These are phyloP conservation scores for Cephalopterus ornatus DNA, from an alignment of 2,113 vertebrate species.

Conservation along the genomic window DNA sequence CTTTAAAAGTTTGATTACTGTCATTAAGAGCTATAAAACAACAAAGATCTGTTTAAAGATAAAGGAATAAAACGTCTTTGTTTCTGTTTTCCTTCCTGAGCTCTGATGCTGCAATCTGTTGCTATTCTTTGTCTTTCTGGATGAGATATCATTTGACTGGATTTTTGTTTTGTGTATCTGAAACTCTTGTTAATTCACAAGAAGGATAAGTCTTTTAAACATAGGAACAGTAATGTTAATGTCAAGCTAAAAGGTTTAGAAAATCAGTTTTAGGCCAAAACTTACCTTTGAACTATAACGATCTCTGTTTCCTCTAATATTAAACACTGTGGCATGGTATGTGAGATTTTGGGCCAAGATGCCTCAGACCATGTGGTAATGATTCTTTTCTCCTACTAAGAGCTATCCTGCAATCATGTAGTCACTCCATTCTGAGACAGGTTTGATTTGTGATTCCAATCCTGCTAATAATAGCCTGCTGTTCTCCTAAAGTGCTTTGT, in stretches of 20 bases:
- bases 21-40: not conserved
- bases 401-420: not conserved
- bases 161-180: not conserved
- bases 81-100: not conserved
- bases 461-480: not conserved
- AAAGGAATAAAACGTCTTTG: not conserved
- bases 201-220: not conserved
- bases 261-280: not conserved
- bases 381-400: not conserved
- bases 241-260: not conserved
- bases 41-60: not conserved
- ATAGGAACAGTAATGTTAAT: not conserved
- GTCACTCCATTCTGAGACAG: not conserved
- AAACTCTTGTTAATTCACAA: not conserved
- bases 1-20: not conserved
- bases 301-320: not conserved
- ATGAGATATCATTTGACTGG: not conserved
- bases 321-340: not conserved
- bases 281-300: not conserved
- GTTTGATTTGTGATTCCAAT: not conserved
- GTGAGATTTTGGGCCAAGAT: not conserved
- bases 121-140: not conserved
- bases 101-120: not conserved
- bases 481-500: not conserved
- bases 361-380: not conserved